Evolutionary conservation across 2,888 invertebrate genomes (phyloP).

Genomic region (Tolmerus cingulatus): DNA sequence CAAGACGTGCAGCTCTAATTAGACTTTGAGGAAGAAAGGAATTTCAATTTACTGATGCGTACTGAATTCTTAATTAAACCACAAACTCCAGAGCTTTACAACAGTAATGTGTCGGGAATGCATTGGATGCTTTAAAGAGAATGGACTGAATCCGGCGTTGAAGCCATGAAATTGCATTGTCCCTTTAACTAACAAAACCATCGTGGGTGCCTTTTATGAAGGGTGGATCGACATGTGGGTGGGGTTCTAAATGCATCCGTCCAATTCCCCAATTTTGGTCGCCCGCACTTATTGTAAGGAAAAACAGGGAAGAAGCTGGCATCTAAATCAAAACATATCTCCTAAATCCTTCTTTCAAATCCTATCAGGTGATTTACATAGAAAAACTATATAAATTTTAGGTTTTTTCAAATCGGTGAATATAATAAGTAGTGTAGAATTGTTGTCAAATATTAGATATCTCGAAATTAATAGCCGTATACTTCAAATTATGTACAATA

Average conservation of each 20-base stretch:
- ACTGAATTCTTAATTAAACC: conserved; percentile 41
- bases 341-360: no score
- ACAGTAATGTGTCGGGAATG: not conserved
- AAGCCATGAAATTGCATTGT: not conserved
- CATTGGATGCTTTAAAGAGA: not conserved
- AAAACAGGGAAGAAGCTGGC: not conserved
- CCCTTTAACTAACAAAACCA: not conserved
- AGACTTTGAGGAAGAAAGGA: conserved; percentile 7
- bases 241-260: not conserved
- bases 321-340: not conserved
- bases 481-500: no score
- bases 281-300: not conserved
- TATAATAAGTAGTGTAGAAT: no score
- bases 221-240: not conserved
- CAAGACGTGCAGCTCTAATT: conserved; percentile 46
- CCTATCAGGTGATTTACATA: no score
- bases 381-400: no score
- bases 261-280: not conserved
- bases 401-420: no score
- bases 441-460: no score
- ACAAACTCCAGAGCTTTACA: not conserved
- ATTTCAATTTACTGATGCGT: conserved; percentile 2
- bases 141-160: not conserved
- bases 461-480: no score
- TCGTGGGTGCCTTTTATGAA: not conserved